Conservation (phyloP, 2,888 invertebrate species). For the Sturmia bella region DNA sequence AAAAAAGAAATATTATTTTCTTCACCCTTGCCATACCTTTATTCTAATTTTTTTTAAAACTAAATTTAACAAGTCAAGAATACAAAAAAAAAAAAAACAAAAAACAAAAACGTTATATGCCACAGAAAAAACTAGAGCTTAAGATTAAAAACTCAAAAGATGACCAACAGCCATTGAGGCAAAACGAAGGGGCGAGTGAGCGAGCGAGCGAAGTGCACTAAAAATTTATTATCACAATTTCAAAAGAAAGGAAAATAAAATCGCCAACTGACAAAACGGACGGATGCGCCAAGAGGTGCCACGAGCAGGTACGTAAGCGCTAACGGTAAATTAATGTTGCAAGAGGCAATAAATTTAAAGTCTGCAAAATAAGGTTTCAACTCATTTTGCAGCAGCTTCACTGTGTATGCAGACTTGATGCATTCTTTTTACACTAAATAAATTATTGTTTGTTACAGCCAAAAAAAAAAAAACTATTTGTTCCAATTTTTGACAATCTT, state of each 20-base stretch:
- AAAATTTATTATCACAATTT: constrained; percentile 60
- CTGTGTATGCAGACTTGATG: no score
- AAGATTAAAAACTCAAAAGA: constrained; percentile 14
- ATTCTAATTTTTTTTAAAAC: constrained; percentile 39
- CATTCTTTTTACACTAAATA: neutral
- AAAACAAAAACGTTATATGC: no score
- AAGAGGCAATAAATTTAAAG: neutral
- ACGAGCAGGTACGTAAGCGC: no score
- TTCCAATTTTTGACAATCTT: constrained; percentile 46
- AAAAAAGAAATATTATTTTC: neutral
- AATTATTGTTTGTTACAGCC: constrained; percentile 5
- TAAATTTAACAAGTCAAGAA: constrained; percentile 15
- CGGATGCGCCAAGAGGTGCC: constrained; percentile 10
- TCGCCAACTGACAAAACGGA: constrained; percentile 34
- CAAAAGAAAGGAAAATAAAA: constrained; percentile 21
- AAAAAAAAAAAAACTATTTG: constrained; percentile 32
- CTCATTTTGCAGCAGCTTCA: no score
- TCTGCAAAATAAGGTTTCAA: no score
- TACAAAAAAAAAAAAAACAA: neutral
- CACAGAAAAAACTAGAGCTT: neutral
- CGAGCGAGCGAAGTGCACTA: neutral
- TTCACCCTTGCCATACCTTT: constrained; percentile 12
- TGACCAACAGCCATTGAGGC: constrained; percentile 20
- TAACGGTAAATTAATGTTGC: constrained; percentile 24
- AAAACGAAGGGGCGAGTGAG: constrained; percentile 10